Evolutionary conservation across 2,888 invertebrate species (phyloP), one percentile per base, ranked within the genome.

Genomic region (Himalopsyche anomala): DNA sequence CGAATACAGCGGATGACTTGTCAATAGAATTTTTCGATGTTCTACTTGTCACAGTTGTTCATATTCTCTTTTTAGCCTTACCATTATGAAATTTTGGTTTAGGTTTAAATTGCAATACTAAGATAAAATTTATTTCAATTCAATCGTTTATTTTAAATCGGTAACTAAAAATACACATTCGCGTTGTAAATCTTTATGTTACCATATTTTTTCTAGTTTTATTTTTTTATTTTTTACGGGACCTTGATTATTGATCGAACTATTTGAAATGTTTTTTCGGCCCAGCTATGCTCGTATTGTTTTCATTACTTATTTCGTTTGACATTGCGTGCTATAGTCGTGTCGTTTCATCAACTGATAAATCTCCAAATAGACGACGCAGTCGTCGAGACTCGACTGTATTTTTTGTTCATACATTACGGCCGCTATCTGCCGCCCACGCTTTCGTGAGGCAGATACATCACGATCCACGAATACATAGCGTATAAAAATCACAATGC

Each of bases 281-380:
- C 51, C 5, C 4, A 51, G 11, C 45, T 15, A 51, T 51, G 15
- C 15, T 56, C 5, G n/a, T 17, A 56, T 56, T 6, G n/a, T 56
- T 62, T 62, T 62, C 19, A 62, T 19, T 62, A 19, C 3, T n/a
- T 62, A 62, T 62, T 62, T 62, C 62, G 8, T 62, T 62, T 62
- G 28, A 28, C 62, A 62, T 62, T 62, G 62, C 62, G 62, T 62
- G 62, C 62, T 51, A 4, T 15, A 51, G 62, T 62, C 62, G 62
- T 62, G 62, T 19, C 28, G 62, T 62, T 62, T 62, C n/a, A 28
- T 28, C 62, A 62, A 62, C 62, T 62, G 62, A 62, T 62, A 62
- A 62, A 62, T 62, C 62, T 62, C 62, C 62, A 62, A 62, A 28
- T 62, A 62, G 62, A 62, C 62, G 62, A 19, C 62, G 62, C 62